Conservation (phyloP, 1,140 invertebrate genomes). For the Proales similis region DNA sequence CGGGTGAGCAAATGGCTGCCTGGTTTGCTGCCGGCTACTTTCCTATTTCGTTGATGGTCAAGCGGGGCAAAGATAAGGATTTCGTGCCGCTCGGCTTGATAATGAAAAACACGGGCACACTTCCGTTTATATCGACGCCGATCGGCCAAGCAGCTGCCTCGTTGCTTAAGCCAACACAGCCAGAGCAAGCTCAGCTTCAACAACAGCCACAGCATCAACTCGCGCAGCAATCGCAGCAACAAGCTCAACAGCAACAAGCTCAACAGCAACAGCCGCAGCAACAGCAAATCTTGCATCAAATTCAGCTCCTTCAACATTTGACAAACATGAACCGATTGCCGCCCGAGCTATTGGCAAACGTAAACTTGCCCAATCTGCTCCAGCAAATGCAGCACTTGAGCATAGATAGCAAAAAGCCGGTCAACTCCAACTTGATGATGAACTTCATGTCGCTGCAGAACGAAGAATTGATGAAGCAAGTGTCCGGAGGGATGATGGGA, state of each 20-base stretch:
- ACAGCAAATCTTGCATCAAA: slow-evolving; percentile 18
- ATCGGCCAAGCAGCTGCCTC: neutral
- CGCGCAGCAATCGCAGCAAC: neutral
- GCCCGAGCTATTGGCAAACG: neutral
- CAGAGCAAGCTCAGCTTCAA: too few relatives aligned
- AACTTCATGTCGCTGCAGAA: too few relatives aligned
- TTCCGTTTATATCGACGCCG: slow-evolving; percentile 5
- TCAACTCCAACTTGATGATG: too few relatives aligned
- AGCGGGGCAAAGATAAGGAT: slow-evolving; percentile 19
- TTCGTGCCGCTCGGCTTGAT: neutral
- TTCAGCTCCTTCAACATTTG: slow-evolving; percentile 16
- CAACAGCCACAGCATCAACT: neutral
- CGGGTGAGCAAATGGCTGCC: slow-evolving; percentile 23
- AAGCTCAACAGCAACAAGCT: slow-evolving; percentile 2
- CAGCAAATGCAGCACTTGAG: slow-evolving; percentile 35
- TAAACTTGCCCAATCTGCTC: neutral
- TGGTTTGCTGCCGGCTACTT: slow-evolving; percentile 37
- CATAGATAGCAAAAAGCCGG: slow-evolving; percentile 29
- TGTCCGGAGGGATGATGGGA: too few relatives aligned
- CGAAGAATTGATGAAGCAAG: too few relatives aligned
- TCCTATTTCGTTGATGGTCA: slow-evolving; percentile 19
- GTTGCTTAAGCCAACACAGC: neutral
- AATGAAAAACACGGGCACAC: slow-evolving; percentile 1
- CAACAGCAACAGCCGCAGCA: slow-evolving; percentile 18
- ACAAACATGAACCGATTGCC: too few relatives aligned